These are phyloP conservation scores for Muscina levida DNA, from an alignment of 2,888 invertebrate species.

Conservation along the genomic window DNA sequence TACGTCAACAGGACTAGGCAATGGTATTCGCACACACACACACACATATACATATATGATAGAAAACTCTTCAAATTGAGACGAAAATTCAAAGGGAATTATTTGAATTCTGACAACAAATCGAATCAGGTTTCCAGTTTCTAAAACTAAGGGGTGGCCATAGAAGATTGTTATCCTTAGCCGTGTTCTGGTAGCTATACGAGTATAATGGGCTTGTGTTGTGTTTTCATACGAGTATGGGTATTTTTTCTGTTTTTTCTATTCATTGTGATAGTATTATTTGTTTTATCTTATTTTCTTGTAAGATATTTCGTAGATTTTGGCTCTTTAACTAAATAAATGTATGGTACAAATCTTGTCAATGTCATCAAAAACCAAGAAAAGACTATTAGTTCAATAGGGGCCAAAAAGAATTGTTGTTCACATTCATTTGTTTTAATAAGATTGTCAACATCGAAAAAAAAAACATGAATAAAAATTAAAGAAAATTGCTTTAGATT, in stretches of 20 bases:
- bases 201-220: neutral
- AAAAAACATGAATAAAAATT: no score
- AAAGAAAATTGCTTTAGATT: constrained; percentile 10
- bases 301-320: constrained; percentile 41
- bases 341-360: constrained; percentile 27
- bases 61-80: neutral
- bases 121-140: constrained; percentile 52
- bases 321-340: constrained; percentile 27
- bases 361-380: constrained; percentile 43
- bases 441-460: constrained; percentile 53
- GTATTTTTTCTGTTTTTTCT: constrained; percentile 8
- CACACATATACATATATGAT: constrained; percentile 5
- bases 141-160: constrained; percentile 38
- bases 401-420: neutral
- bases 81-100: constrained; percentile 1
- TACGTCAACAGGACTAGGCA: constrained; percentile 6
- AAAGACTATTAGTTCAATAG: constrained; percentile 11
- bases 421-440: constrained; percentile 45
- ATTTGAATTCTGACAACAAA: constrained; percentile 59
- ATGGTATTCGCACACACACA: neutral
- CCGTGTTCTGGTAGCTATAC: neutral
- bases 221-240: neutral
- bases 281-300: constrained; percentile 51
- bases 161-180: constrained; percentile 17
- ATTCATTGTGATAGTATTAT: constrained; percentile 53